These are phyloP conservation scores for Xenus cinereus DNA, from an alignment of 2,113 vertebrate species.

Conservation along the genomic window DNA sequence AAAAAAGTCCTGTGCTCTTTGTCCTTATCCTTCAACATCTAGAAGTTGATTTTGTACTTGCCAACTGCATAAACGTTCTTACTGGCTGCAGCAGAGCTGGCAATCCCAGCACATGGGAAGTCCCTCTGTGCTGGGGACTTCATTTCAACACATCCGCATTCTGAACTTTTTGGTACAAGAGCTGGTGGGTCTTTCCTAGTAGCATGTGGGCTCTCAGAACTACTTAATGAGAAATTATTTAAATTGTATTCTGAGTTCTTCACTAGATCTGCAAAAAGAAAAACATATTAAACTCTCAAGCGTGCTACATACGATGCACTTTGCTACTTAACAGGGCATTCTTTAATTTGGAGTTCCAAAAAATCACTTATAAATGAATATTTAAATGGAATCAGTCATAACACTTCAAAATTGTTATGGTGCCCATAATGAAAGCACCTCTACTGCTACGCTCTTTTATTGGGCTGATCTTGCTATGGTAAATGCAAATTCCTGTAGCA, in stretches of 20 bases:
- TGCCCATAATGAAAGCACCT: not conserved
- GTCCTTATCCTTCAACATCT: not conserved
- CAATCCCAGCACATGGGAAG: constrained; percentile 89
- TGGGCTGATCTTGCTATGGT: not conserved
- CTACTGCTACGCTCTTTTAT: not conserved
- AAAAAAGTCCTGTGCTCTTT: not conserved
- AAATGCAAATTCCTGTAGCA: not conserved
- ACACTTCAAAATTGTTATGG: not conserved
- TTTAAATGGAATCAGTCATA: not conserved
- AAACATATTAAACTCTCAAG: not conserved
- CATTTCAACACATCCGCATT: constrained; percentile 98
- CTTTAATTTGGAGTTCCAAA: not conserved
- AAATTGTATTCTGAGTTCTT: constrained; percentile 85
- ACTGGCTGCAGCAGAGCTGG: constrained; percentile 75
- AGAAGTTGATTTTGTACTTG: constrained; percentile 67
- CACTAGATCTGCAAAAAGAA: constrained; percentile 76
- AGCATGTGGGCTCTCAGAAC: constrained; percentile 96
- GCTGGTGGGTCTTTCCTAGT: constrained; percentile 95
- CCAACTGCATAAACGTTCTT: constrained; percentile 97
- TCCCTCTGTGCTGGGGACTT: constrained; percentile 90
- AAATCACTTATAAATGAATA: not conserved
- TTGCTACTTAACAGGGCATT: not conserved
- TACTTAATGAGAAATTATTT: constrained; percentile 91
- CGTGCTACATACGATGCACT: not conserved
- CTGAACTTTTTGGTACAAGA: constrained; percentile 83